These are phyloP conservation scores for Eupristina koningsbergeri DNA, from an alignment of 1,140 invertebrate species.

Conservation along the genomic window DNA sequence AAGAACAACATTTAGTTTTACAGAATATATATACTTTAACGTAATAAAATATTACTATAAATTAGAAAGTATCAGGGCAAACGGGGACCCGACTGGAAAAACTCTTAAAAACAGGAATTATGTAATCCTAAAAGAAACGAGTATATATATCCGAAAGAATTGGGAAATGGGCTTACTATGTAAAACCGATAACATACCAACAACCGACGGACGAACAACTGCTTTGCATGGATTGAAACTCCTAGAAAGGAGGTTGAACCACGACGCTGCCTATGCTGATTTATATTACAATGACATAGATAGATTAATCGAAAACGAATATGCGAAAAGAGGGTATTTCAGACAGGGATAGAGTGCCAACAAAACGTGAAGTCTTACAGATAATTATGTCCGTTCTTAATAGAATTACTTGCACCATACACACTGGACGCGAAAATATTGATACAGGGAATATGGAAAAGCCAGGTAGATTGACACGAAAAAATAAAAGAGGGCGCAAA, in stretches of 20 bases:
- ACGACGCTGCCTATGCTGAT: neutral
- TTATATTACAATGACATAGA: slow-evolving; percentile 7
- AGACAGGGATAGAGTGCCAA: too few relatives aligned
- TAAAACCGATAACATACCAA: neutral
- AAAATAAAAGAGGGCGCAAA: too few relatives aligned
- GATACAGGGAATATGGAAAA: too few relatives aligned
- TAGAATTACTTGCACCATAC: too few relatives aligned
- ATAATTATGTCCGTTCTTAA: too few relatives aligned
- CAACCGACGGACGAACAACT: neutral
- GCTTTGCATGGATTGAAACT: neutral
- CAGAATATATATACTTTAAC: too few relatives aligned
- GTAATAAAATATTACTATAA: neutral
- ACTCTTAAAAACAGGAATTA: neutral
- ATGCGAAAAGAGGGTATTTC: too few relatives aligned
- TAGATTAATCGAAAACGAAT: neutral
- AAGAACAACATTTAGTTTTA: too few relatives aligned
- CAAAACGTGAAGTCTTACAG: too few relatives aligned
- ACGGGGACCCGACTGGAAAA: neutral
- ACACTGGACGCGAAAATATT: too few relatives aligned
- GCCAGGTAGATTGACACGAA: too few relatives aligned
- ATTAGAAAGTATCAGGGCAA: neutral
- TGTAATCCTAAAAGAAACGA: neutral
- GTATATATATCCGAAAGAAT: neutral
- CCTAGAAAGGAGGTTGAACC: neutral
- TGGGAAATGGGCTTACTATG: slow-evolving; percentile 2